A percentile compares a stretch with the other conserved stretches of the same genome.
Conservation (phyloP, 2,113 vertebrate species). For the Psittacula cyanocephala region DNA sequence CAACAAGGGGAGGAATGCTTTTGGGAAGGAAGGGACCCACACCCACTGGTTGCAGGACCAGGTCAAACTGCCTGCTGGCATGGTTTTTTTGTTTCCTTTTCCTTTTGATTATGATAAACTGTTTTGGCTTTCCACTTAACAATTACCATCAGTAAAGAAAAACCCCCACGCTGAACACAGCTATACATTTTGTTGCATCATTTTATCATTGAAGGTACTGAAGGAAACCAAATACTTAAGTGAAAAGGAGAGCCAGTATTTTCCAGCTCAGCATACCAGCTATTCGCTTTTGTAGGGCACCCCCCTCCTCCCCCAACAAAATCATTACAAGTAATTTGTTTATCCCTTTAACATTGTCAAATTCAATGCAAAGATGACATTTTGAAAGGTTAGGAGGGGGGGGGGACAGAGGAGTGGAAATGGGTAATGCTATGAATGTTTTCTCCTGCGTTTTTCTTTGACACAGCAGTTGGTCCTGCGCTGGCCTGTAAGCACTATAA, state of each 20-base stretch:
- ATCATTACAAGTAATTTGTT: neutral
- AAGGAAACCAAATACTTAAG: neutral
- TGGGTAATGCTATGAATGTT: neutral
- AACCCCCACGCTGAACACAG: neutral
- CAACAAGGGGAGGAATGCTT: neutral
- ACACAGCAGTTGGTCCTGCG: neutral
- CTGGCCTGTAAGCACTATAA: conserved; percentile 54
- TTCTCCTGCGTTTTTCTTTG: conserved; percentile 22
- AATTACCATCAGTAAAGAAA: neutral
- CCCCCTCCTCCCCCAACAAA: neutral
- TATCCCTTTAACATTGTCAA: neutral
- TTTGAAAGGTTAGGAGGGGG: neutral
- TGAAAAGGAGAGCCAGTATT: neutral
- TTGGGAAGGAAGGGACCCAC: conserved; percentile 42
- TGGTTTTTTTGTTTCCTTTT: conserved; percentile 1
- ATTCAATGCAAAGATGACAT: conserved; percentile 1
- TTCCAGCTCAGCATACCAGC: neutral
- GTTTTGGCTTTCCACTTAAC: neutral
- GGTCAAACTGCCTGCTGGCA: conserved; percentile 35
- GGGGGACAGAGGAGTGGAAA: neutral
- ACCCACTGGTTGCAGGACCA: neutral
- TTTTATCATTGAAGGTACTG: neutral
- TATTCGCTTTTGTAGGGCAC: neutral
- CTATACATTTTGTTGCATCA: neutral
- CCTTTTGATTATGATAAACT: conserved; percentile 21